These are phyloP conservation scores for Reticulitermes speratus DNA, from an alignment of 1,140 invertebrate genomes.

Conservation along the genomic window DNA sequence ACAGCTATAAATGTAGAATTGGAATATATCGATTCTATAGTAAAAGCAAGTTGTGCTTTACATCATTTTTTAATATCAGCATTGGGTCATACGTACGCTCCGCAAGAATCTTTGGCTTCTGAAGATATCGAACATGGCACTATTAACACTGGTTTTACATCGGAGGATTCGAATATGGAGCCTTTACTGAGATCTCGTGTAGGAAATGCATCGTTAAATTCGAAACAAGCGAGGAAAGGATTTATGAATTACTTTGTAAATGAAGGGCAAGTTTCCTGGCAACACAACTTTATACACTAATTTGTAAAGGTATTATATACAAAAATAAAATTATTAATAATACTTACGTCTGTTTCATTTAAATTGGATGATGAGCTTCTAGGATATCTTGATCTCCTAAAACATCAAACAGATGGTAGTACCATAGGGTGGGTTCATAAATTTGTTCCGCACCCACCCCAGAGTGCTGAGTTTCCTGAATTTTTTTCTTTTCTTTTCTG, in stretches of 20 bases:
- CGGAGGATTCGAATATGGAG: too few species aligned
- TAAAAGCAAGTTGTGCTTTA: conserved; percentile 28
- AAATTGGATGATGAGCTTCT: conserved; percentile 24
- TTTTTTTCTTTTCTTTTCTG: conserved; percentile 24
- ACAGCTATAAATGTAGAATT: conserved; percentile 24
- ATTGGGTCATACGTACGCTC: not conserved
- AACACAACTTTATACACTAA: too few species aligned
- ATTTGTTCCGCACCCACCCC: too few species aligned
- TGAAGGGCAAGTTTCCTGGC: too few species aligned
- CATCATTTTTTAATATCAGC: conserved; percentile 28
- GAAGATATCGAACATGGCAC: conserved; percentile 20
- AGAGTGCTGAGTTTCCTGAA: too few species aligned
- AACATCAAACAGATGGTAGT: conserved; percentile 23
- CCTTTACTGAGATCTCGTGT: too few species aligned
- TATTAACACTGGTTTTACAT: too few species aligned
- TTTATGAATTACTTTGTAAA: too few species aligned
- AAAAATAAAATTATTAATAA: not conserved
- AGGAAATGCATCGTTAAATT: too few species aligned
- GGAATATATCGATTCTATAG: conserved; percentile 25
- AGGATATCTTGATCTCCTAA: conserved; percentile 5
- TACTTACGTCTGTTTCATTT: conserved; percentile 16
- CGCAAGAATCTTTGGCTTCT: not conserved
- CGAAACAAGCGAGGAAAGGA: too few species aligned
- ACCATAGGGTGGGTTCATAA: too few species aligned
- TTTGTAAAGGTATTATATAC: too few species aligned